Evolutionary conservation across 1,140 invertebrate genomes (phyloP).

Genomic region (Calephelis virginiensis): DNA sequence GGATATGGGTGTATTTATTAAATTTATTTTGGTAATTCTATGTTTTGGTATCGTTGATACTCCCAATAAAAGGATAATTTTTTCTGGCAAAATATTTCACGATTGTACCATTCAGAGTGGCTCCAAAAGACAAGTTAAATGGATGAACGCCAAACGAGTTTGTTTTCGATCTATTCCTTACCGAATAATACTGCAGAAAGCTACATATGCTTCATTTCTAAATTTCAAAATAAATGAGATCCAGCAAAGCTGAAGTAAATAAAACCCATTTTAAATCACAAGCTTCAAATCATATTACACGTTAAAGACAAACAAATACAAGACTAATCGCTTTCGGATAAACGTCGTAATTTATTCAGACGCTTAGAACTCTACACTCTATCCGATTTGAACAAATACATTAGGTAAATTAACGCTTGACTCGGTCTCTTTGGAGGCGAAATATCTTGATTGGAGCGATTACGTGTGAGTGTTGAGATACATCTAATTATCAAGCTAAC

Average conservation of each 20-base stretch:
- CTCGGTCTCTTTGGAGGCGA: conserved; percentile 50
- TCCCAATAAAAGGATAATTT: too few species aligned
- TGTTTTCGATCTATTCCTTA: too few species aligned
- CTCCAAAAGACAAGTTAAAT: too few species aligned
- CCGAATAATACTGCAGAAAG: too few species aligned
- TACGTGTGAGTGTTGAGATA: conserved; percentile 37
- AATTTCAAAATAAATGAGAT: neutral
- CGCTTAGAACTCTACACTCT: conserved; percentile 10
- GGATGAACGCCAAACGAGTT: too few species aligned
- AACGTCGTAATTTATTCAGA: conserved; percentile 13
- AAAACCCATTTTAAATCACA: conserved; percentile 1
- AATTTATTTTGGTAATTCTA: too few species aligned
- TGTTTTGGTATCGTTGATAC: too few species aligned
- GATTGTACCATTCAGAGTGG: too few species aligned
- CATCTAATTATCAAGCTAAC: conserved; percentile 51
- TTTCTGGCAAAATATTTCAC: too few species aligned
- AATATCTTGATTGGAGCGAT: conserved; percentile 63
- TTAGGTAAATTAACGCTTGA: conserved; percentile 68
- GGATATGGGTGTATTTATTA: too few species aligned
- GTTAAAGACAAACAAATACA: conserved; percentile 12
- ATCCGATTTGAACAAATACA: conserved; percentile 58
- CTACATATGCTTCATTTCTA: neutral
- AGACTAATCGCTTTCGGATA: conserved; percentile 9
- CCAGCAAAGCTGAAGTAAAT: neutral
- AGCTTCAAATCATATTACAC: conserved; percentile 10